Evolutionary conservation across 2,797 vertebrate species (phyloP).

Genomic region (Falco rusticolus): DNA sequence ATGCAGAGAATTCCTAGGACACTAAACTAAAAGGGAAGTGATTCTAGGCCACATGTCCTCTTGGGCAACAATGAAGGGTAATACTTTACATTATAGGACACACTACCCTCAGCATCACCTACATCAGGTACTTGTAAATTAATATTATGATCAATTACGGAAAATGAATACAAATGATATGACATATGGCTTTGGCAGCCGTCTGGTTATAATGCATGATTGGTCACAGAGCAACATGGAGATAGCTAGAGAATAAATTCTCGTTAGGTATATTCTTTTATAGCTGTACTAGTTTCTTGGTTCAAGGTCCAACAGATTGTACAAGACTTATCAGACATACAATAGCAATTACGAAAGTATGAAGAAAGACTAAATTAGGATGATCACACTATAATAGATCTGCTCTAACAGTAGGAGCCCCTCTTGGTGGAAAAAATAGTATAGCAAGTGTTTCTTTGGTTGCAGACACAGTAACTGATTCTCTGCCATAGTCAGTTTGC

Average conservation of each 20-base stretch:
- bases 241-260: neutral
- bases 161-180: conserved; percentile 32
- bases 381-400: neutral
- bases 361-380: conserved; percentile 33
- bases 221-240: neutral
- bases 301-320: conserved; percentile 33
- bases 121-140: conserved; percentile 13
- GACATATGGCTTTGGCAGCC: conserved; percentile 16
- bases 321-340: neutral
- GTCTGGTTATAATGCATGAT: neutral
- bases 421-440: neutral
- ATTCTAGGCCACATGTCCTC: neutral
- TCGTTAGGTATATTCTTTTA: neutral
- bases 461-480: neutral
- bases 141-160: conserved; percentile 32
- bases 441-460: neutral
- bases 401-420: neutral
- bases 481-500: neutral
- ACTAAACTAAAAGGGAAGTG: neutral
- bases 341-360: conserved; percentile 26
- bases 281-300: neutral
- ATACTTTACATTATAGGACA: neutral
- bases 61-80: neutral
- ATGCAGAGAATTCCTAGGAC: neutral
- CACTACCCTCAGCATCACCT: neutral